Percentiles rank a stretch among this genome's conserved stretches.
Evolutionary conservation across 1,140 invertebrate species (phyloP).

Genomic region (Dendrolimus punctatus): DNA sequence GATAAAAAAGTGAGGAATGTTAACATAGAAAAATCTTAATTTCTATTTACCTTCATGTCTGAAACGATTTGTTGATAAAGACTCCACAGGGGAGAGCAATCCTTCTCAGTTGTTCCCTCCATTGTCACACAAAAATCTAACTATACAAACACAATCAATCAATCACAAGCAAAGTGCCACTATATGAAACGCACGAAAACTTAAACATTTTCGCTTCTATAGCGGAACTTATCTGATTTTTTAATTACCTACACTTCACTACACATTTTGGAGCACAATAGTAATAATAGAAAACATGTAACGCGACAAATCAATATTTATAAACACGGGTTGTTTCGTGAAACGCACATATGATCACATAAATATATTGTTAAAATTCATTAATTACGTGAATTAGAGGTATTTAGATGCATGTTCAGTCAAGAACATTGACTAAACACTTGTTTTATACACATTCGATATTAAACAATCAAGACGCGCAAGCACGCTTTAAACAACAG

Average conservation of each 20-base stretch:
- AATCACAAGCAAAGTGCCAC: slow-evolving; percentile 32
- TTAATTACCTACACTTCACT: slow-evolving; percentile 56
- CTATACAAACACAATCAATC: slow-evolving; percentile 48
- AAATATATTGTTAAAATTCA: slow-evolving; percentile 14
- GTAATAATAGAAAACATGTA: slow-evolving; percentile 43
- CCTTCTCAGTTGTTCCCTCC: slow-evolving; percentile 68
- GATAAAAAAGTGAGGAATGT: too few relatives aligned
- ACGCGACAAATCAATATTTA: slow-evolving; percentile 69
- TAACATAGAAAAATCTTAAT: too few relatives aligned
- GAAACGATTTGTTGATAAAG: slow-evolving; percentile 69
- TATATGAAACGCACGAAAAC: slow-evolving; percentile 34
- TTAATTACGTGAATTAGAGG: slow-evolving; percentile 5
- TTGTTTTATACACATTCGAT: slow-evolving; percentile 45
- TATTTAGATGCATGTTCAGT: slow-evolving; percentile 21
- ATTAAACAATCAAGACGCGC: slow-evolving; percentile 22
- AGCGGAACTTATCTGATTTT: slow-evolving; percentile 26
- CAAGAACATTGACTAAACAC: slow-evolving; percentile 25
- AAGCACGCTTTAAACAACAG: slow-evolving; percentile 24
- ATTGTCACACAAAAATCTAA: slow-evolving; percentile 48
- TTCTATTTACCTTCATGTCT: slow-evolving; percentile 66
- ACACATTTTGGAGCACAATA: slow-evolving; percentile 31
- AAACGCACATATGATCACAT: slow-evolving; percentile 23
- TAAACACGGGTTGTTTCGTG: slow-evolving; percentile 43
- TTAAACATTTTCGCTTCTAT: slow-evolving; percentile 54
- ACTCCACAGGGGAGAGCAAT: slow-evolving; percentile 69